Evolutionary conservation across 2,888 invertebrate genomes (phyloP).

Genomic region (Salticus scenicus): DNA sequence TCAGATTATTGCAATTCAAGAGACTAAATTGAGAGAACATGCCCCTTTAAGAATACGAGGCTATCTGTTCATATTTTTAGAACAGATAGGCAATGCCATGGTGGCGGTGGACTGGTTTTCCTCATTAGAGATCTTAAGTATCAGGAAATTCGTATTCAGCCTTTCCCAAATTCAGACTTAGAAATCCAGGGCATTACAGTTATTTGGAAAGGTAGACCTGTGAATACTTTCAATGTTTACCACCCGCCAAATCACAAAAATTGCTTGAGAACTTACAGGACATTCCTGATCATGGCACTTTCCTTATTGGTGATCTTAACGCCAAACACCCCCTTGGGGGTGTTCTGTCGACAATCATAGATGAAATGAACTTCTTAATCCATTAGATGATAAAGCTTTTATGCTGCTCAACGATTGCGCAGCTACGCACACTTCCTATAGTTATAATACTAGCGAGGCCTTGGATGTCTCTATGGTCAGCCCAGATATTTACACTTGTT

Average conservation of each 20-base stretch:
- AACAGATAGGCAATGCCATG: background rate
- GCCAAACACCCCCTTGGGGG: background rate
- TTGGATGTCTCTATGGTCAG: background rate
- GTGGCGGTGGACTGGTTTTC: background rate
- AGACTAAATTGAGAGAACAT: too few relatives aligned
- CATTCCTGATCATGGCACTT: too few relatives aligned
- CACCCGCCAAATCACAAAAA: background rate
- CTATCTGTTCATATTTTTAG: background rate
- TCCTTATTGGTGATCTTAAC: too few relatives aligned
- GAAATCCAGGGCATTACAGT: background rate
- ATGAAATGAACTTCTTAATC: background rate
- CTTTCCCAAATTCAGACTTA: background rate
- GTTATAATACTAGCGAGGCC: background rate
- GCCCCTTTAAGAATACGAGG: too few relatives aligned
- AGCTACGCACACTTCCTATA: background rate
- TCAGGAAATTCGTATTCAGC: background rate
- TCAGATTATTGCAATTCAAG: too few relatives aligned
- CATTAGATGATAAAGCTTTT: background rate
- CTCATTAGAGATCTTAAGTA: background rate
- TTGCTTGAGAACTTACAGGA: background rate
- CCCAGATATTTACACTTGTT: background rate
- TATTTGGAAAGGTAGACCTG: background rate
- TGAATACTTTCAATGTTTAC: background rate
- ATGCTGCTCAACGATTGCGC: background rate
- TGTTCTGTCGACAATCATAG: background rate